Evolutionary conservation across 2,797 vertebrate genomes (phyloP), one percentile per base, ranked within the genome.

Genomic region (Distichodus sexfasciatus): DNA sequence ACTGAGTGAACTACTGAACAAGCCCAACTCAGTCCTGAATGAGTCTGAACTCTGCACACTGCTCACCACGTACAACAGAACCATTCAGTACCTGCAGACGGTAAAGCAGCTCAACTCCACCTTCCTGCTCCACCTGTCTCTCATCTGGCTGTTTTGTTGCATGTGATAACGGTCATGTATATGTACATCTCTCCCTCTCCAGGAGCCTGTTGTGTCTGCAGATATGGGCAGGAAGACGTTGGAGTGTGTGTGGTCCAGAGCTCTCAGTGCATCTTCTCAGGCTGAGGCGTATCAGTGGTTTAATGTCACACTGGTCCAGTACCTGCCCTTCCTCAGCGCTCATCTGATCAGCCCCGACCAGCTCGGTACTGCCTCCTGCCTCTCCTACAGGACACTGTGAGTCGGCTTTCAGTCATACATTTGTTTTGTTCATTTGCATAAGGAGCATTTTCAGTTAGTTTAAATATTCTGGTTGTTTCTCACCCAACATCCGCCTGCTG

Each of bases 381-480:
- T 82, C 1, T 53, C 79, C 17, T 87, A 84, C 76, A 80, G 80
- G 48, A 85, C 81, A 75, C 70, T 89, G 88, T 90, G 71, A 75
- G 84, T 31, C 1, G n/a, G n/a, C n/a, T n/a, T n/a, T n/a, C n/a
- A n/a, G n/a, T n/a, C n/a, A n/a, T n/a, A n/a, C n/a, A n/a, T 26
- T 66, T 47, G 31, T 24, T 19, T 1, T 2, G 36, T 15, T n/a
- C 10, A 44, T 17, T n/a, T n/a, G n/a, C n/a, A n/a, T n/a, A n/a
- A n/a, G n/a, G n/a, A n/a, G n/a, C n/a, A n/a, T n/a, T n/a, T n/a
- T n/a, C n/a, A n/a, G n/a, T n/a, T n/a, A n/a, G n/a, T n/a, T n/a
- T n/a, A n/a, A n/a, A n/a, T n/a, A n/a, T n/a, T n/a, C n/a, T n/a
- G n/a, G n/a, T n/a, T n/a, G n/a, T n/a, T n/a, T n/a, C n/a, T n/a